A percentile compares a stretch with the other conserved stretches of the same genome.
Conservation (phyloP, 2,888 invertebrate species). For the Xestia xanthographa region DNA sequence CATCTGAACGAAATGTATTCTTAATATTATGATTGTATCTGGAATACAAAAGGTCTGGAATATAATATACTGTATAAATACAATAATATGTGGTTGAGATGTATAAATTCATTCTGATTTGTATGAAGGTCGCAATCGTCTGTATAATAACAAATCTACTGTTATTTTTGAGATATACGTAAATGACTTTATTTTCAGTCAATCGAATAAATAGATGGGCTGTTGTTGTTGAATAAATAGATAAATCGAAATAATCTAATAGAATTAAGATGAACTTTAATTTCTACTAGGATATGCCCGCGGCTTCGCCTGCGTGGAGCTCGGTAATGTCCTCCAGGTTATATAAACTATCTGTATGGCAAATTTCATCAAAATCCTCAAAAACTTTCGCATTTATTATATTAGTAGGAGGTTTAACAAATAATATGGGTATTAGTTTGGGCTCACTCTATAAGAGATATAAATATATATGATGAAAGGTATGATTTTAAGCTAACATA, state of each 20-base stretch:
- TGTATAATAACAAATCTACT: constrained; percentile 26
- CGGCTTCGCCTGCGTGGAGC: no score
- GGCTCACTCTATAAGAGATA: neutral
- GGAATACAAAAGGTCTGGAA: constrained; percentile 35
- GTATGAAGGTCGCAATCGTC: constrained; percentile 12
- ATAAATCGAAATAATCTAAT: neutral
- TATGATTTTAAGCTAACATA: no score
- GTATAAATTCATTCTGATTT: constrained; percentile 20
- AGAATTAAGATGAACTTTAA: neutral
- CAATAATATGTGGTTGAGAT: constrained; percentile 1
- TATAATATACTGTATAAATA: constrained; percentile 38
- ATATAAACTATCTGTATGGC: no score
- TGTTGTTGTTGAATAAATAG: no score
- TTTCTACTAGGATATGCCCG: no score
- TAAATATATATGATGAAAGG: neutral
- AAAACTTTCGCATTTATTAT: no score
- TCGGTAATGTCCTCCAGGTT: no score
- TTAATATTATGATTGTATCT: constrained; percentile 44
- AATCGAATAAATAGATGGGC: neutral
- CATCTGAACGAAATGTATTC: constrained; percentile 43
- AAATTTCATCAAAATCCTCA: no score
- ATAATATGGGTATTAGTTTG: no score
- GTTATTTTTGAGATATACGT: constrained; percentile 2
- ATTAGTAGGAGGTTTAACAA: no score
- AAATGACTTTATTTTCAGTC: neutral